Evolutionary conservation across 37 sponge, comb jelly and placozoan species (phyloP).

Genomic region (Ephydatia muelleri): DNA sequence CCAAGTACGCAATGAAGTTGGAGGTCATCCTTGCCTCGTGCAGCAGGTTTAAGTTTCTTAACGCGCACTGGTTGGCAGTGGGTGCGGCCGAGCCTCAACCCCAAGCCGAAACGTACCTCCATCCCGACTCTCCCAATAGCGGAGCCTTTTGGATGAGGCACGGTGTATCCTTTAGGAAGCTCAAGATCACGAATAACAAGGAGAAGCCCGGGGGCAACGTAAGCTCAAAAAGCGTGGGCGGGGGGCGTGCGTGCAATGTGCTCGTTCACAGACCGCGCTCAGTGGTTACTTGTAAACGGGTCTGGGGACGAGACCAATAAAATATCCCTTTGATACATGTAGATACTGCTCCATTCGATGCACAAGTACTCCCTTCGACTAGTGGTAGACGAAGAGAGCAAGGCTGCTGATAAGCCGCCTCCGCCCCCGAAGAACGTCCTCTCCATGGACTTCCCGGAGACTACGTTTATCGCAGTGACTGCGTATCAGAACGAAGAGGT

Average conservation of each 20-base stretch:
- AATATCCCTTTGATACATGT: neutral
- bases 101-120: conserved; percentile 26
- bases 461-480: conserved; percentile 83
- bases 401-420: conserved; percentile 6
- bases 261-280: no score
- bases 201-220: conserved; percentile 76
- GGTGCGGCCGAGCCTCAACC: conserved; percentile 81
- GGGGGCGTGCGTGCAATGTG: neutral
- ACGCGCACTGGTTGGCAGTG: conserved; percentile 81
- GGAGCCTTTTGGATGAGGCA: conserved; percentile 67
- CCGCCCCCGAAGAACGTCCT: conserved; percentile 34
- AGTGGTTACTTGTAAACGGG: neutral
- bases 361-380: conserved; percentile 79
- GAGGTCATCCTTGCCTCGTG: conserved; percentile 86
- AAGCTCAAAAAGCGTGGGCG: no score
- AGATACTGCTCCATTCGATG: conserved; percentile 80
- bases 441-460: conserved; percentile 68
- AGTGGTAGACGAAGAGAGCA: conserved; percentile 61
- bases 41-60: conserved; percentile 89
- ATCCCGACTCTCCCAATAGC: conserved; percentile 70
- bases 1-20: conserved; percentile 86
- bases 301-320: neutral
- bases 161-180: conserved; percentile 54
- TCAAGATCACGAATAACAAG: conserved; percentile 76
- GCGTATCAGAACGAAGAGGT: conserved; percentile 90